A percentile compares a stretch with the other conserved stretches of the same genome.
These are phyloP conservation scores for Sitta carolinensis DNA, from an alignment of 2,797 vertebrate genomes.

Conservation along the genomic window DNA sequence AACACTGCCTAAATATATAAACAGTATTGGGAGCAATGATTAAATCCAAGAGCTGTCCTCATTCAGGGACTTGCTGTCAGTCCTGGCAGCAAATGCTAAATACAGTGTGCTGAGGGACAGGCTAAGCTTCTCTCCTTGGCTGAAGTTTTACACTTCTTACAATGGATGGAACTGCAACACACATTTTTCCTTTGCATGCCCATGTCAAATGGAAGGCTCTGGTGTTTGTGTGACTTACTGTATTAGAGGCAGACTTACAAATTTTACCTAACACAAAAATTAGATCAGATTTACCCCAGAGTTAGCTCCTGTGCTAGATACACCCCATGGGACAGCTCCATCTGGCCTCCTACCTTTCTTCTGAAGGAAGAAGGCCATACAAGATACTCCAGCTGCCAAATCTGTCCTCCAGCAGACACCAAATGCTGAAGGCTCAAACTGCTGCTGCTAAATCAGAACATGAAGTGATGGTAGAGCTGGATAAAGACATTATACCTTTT, in stretches of 20 bases:
- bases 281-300: background rate
- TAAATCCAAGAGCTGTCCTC: background rate
- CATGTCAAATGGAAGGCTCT: background rate
- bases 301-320: background rate
- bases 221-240: background rate
- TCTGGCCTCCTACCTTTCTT: background rate
- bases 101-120: background rate
- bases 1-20: background rate
- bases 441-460: background rate
- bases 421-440: background rate
- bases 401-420: background rate
- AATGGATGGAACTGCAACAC: background rate
- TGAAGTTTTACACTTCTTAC: background rate
- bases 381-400: background rate
- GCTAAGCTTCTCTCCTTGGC: background rate
- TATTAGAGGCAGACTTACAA: background rate
- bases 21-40: background rate
- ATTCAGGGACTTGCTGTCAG: background rate
- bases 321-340: background rate
- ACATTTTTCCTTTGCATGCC: background rate
- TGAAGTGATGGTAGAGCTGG: background rate
- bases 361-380: background rate
- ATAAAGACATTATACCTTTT: background rate
- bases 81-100: background rate
- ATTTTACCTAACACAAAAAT: background rate